Percentiles rank a stretch among this genome's conserved stretches.
Conservation (phyloP, 2,888 invertebrate species). For the Drosophila prostipennis region DNA sequence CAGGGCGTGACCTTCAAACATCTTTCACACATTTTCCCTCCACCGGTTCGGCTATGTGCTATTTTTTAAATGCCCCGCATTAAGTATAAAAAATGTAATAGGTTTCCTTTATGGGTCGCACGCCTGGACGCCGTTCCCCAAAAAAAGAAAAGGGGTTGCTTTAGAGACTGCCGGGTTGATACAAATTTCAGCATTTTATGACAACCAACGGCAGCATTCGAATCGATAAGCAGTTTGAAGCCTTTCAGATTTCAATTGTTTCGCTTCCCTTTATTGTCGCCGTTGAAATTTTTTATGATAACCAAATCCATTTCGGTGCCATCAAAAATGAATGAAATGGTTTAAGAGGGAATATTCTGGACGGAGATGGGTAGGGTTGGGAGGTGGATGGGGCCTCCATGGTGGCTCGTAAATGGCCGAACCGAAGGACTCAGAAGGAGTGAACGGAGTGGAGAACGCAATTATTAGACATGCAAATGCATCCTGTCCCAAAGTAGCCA, state of each 20-base stretch:
- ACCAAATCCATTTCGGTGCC: conserved; percentile 55
- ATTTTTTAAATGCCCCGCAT: conserved; percentile 66
- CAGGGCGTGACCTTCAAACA: conserved; percentile 71
- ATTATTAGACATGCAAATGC: conserved; percentile 62
- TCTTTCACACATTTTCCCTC: conserved; percentile 58
- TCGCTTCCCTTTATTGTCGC: conserved; percentile 49
- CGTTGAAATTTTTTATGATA: conserved; percentile 46
- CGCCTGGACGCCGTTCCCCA: conserved; percentile 36
- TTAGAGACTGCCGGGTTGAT: background rate
- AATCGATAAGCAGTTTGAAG: conserved; percentile 75
- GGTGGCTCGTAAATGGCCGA: conserved; percentile 25
- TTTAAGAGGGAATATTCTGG: conserved; percentile 1
- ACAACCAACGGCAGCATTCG: conserved; percentile 54
- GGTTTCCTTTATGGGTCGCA: conserved; percentile 60
- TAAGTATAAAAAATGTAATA: conserved; percentile 71
- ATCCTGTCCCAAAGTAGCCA: conserved; percentile 40
- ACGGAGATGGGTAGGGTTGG: too few species aligned
- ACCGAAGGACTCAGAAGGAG: conserved; percentile 4
- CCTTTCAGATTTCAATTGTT: conserved; percentile 68
- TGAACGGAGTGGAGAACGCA: conserved; percentile 9
- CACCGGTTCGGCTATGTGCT: conserved; percentile 22
- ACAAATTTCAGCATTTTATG: conserved; percentile 63
- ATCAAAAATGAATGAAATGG: conserved; percentile 49
- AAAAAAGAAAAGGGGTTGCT: conserved; percentile 1
- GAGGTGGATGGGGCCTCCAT: background rate